These are phyloP conservation scores for Yponomeuta sedellus DNA, from an alignment of 2,888 invertebrate species.

Conservation along the genomic window DNA sequence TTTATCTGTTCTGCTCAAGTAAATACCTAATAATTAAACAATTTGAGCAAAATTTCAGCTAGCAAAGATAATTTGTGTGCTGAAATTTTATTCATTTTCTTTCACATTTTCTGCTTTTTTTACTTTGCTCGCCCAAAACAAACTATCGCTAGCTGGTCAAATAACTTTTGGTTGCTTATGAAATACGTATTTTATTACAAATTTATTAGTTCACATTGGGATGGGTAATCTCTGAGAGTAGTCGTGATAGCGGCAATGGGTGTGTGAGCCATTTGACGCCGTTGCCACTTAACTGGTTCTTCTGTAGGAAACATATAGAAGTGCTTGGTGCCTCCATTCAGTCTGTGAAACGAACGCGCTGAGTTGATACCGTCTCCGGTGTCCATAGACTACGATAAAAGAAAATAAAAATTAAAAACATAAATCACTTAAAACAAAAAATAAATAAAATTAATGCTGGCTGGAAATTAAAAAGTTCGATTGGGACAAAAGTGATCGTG, in stretches of 20 bases:
- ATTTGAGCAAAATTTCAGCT: too few species aligned
- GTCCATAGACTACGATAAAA: not conserved
- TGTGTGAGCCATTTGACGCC: not conserved
- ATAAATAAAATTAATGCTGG: conserved; percentile 5
- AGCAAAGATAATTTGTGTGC: too few species aligned
- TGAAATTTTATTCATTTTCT: too few species aligned
- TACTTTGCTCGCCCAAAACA: too few species aligned
- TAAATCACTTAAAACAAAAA: not conserved
- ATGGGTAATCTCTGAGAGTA: too few species aligned
- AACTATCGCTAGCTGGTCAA: too few species aligned
- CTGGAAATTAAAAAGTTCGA: conserved; percentile 1
- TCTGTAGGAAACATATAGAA: not conserved
- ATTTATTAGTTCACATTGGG: too few species aligned
- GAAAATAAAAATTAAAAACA: not conserved
- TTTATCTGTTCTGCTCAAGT: too few species aligned
- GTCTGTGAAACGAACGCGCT: conserved; percentile 57
- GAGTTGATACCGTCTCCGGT: conserved; percentile 24
- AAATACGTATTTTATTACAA: too few species aligned
- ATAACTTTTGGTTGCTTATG: too few species aligned
- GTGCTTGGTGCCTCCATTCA: conserved; percentile 34
- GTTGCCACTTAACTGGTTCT: not conserved
- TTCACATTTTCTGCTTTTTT: too few species aligned
- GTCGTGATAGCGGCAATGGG: not conserved
- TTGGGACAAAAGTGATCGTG: conserved; percentile 20
- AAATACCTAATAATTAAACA: too few species aligned